Evolutionary conservation across 2,888 invertebrate genomes (phyloP).

Genomic region (Diloba caeruleocephala): DNA sequence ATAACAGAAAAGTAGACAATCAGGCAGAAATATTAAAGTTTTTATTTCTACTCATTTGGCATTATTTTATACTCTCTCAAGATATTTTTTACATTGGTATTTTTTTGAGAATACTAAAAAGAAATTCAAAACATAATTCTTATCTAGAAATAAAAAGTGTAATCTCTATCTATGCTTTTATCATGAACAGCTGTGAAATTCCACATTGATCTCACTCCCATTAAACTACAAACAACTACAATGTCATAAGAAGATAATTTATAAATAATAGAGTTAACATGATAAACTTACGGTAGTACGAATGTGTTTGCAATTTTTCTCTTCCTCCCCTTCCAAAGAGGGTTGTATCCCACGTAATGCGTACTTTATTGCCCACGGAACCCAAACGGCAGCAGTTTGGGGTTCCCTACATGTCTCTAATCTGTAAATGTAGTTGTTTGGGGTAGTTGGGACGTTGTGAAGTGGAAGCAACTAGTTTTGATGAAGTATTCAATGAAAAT

Average conservation of each 20-base stretch:
- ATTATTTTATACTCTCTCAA: too few species aligned
- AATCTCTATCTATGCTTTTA: too few species aligned
- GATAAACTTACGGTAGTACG: slow-evolving; percentile 34
- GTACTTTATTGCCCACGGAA: slow-evolving; percentile 78
- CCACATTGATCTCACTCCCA: neutral
- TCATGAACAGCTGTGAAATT: too few species aligned
- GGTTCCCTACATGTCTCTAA: slow-evolving; percentile 72
- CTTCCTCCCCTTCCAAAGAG: slow-evolving; percentile 54
- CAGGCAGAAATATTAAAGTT: too few species aligned
- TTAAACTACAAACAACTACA: slow-evolving; percentile 15
- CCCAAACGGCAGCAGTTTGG: slow-evolving; percentile 73
- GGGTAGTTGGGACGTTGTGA: slow-evolving; percentile 46
- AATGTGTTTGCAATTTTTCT: slow-evolving; percentile 55
- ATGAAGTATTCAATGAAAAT: slow-evolving; percentile 35
- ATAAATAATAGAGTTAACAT: slow-evolving; percentile 52
- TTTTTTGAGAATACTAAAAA: too few species aligned
- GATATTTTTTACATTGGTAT: too few species aligned
- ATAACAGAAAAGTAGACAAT: too few species aligned
- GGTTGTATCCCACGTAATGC: slow-evolving; percentile 72
- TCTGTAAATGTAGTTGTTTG: slow-evolving; percentile 74
- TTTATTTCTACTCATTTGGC: too few species aligned
- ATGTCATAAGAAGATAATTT: slow-evolving; percentile 25
- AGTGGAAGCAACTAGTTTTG: slow-evolving; percentile 28
- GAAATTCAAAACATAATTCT: too few species aligned
- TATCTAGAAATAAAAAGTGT: too few species aligned